Percentiles rank a stretch among this genome's conserved stretches.
phyloP scores from a whole-genome alignment of 1,140 invertebrate species.

The Trichonephila inaurata region DNA sequence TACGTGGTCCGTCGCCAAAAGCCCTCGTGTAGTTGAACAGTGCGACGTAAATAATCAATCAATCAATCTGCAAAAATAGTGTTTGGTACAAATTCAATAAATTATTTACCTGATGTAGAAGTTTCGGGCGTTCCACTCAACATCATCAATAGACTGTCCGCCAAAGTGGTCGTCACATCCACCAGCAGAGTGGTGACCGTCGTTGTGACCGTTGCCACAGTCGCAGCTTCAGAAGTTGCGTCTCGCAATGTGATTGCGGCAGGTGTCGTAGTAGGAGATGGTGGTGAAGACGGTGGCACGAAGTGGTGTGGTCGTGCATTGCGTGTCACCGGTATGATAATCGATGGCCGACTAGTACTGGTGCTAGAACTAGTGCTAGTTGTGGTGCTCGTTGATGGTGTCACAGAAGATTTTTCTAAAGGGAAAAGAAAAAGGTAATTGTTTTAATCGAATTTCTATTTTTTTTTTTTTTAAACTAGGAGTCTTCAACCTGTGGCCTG shows the following conservation, averaged over 20 bases:
- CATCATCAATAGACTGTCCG: slow-evolving; percentile 59
- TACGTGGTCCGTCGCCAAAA: no score
- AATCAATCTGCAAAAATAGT: no score
- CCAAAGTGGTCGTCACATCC: slow-evolving; percentile 53
- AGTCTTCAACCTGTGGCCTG: no score
- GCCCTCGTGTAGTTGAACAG: no score
- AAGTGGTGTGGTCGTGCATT: slow-evolving; percentile 56
- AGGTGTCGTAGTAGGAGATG: background rate
- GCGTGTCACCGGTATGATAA: slow-evolving; percentile 69
- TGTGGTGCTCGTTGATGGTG: slow-evolving; percentile 61
- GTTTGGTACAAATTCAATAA: no score
- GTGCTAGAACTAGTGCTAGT: slow-evolving; percentile 70
- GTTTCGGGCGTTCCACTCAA: slow-evolving; percentile 61
- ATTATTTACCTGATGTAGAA: slow-evolving; percentile 60
- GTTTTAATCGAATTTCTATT: no score
- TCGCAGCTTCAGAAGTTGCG: slow-evolving; percentile 23
- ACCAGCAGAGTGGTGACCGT: background rate
- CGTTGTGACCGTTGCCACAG: background rate
- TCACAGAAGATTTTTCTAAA: slow-evolving; percentile 66
- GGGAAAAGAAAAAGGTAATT: background rate
- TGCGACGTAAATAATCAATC: no score
- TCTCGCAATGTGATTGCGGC: slow-evolving; percentile 40
- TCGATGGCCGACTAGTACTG: slow-evolving; percentile 65
- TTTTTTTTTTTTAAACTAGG: no score
- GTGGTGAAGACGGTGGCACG: slow-evolving; percentile 24